Evolutionary conservation across 92 coral and sea anemone genomes (phyloP), one percentile per base, ranked within the genome.

Genomic region (Zoanthus sociatus): DNA sequence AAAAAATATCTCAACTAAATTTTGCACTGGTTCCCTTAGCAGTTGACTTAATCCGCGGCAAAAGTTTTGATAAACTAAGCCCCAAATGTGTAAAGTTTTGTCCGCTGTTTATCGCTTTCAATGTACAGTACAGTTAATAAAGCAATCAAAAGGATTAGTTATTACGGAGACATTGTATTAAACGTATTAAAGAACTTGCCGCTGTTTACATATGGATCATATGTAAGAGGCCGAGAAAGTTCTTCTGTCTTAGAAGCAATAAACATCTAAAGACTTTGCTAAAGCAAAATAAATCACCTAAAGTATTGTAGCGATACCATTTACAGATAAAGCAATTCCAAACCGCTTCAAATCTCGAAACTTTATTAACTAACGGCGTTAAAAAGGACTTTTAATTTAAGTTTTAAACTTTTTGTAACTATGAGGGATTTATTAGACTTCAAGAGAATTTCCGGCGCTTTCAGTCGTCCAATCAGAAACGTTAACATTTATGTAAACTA

Each of bases 41-140:
- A 54, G 85, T 32, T 64, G 21, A 26, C 6, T 47, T 81, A 81
- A 81, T 81, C 85, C 60, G 74, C 85, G 45, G 73, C 75, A 76
- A 81, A 81, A 64, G 75, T 18, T 81, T 81, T 81, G 85, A 81
- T 53, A 31, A 56, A 7, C 12, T 81, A 81, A 81, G 85, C 85
- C 73, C 45, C 11, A 81, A 81, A 81, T 81, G 85, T 81, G 85
- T 81, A 66, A 81, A 64, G 13, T 81, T 66, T 71, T 81, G 60
- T 45, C 85, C 51, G 85, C 61, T 66, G 75, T 81, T 67, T 81
- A 74, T 81, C 60, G 58, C 61, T 20, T 21, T 63, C 85, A 67
- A 47, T 81, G 85, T 81, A 81, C 85, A 21, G 85, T 81, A 81
- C 85, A 81, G 85, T 81, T 66, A 81, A 81, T 81, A 63, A 66